These are phyloP conservation scores for Melanargia galathea DNA, from an alignment of 2,888 invertebrate genomes.

Conservation along the genomic window DNA sequence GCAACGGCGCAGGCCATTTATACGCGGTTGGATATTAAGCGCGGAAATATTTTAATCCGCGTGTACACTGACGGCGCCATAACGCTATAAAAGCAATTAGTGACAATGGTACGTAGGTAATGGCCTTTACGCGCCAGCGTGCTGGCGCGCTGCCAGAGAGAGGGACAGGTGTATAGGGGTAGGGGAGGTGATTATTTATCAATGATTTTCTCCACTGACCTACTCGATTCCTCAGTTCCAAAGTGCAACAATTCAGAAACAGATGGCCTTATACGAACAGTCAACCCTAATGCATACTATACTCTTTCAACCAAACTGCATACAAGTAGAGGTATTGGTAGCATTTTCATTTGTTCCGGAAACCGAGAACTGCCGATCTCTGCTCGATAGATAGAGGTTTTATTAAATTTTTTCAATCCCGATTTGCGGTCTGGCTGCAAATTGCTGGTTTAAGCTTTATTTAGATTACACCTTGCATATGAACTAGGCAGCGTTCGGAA, in stretches of 20 bases:
- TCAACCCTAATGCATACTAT: not conserved
- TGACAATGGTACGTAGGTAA: constrained; percentile 64
- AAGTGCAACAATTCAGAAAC: no score
- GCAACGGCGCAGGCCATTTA: constrained; percentile 28
- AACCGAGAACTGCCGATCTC: constrained; percentile 43
- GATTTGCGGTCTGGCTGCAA: constrained; percentile 17
- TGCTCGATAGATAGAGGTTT: constrained; percentile 40
- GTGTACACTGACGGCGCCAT: constrained; percentile 47
- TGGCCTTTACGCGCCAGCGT: constrained; percentile 49
- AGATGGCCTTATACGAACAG: not conserved
- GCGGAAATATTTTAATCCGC: constrained; percentile 47
- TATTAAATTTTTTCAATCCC: constrained; percentile 47
- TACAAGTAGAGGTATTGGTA: constrained; percentile 45
- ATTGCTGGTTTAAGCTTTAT: not conserved
- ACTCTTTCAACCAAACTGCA: constrained; percentile 6
- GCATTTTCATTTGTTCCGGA: constrained; percentile 52
- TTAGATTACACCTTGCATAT: not conserved
- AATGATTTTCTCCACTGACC: constrained; percentile 3
- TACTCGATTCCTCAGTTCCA: no score
- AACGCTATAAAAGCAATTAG: constrained; percentile 66
- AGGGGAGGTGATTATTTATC: not conserved
- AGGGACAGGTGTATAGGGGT: constrained; percentile 46
- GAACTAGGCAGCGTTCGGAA: no score
- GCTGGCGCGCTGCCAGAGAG: constrained; percentile 52
- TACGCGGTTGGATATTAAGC: constrained; percentile 31